phyloP scores from a whole-genome alignment of 1,140 invertebrate species.

The Drosophila grimshawi region DNA sequence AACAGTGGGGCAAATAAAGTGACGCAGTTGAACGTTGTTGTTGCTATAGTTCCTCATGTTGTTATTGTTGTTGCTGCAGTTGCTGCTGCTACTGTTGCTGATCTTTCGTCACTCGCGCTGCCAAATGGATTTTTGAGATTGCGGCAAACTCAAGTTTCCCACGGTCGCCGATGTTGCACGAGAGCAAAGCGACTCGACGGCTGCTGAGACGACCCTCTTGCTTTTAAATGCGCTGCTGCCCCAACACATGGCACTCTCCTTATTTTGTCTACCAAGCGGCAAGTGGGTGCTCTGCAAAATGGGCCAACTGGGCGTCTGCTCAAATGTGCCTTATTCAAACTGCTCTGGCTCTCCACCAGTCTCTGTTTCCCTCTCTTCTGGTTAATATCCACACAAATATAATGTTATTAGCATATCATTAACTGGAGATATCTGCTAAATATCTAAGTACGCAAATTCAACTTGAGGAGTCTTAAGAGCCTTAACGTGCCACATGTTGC shows the following conservation, averaged over 20 bases:
- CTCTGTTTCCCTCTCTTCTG: not conserved
- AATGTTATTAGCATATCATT: constrained; percentile 4
- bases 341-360: not conserved
- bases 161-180: constrained; percentile 69
- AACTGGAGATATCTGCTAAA: not conserved
- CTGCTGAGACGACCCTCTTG: constrained; percentile 27
- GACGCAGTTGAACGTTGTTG: not conserved
- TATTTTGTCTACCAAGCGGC: constrained; percentile 4
- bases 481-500: too few relatives aligned
- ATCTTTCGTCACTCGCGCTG: constrained; percentile 48
- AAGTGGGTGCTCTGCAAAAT: constrained; percentile 23
- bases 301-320: not conserved
- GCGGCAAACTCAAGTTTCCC: constrained; percentile 67
- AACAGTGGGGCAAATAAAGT: not conserved
- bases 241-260: constrained; percentile 26
- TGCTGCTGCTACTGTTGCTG: constrained; percentile 2
- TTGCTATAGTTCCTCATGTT: not conserved
- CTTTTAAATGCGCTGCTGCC: constrained; percentile 13
- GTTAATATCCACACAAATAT: constrained; percentile 5
- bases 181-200: constrained; percentile 48
- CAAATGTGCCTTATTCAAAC: constrained; percentile 44
- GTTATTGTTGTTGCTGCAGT: not conserved
- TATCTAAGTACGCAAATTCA: not conserved
- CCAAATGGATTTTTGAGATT: constrained; percentile 67
- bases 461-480: not conserved